Percentiles rank a stretch among this genome's conserved stretches.
Conservation (phyloP, 2,113 vertebrate species). For the Pelvicachromis taeniatus region DNA sequence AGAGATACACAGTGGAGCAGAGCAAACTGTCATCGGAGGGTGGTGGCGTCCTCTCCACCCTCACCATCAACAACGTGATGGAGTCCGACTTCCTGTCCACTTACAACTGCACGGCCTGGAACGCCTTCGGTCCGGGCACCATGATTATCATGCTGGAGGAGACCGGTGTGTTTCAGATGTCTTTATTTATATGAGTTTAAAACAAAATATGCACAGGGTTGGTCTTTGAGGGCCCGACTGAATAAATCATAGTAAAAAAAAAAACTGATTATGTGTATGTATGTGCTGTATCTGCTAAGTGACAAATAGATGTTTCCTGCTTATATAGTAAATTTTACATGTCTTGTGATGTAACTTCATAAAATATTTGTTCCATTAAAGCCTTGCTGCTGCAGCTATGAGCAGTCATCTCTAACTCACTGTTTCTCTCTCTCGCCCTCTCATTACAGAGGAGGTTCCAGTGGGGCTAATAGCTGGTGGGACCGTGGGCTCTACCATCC, state of each 20-base stretch:
- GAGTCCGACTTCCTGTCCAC: conserved; percentile 90
- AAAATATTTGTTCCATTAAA: neutral
- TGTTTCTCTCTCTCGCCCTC: neutral
- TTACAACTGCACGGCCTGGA: conserved; percentile 98
- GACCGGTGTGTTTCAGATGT: conserved; percentile 66
- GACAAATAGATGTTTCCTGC: neutral
- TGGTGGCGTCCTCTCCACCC: conserved; percentile 85
- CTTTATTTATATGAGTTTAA: neutral
- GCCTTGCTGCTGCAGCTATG: neutral
- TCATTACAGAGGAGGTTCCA: conserved; percentile 79
- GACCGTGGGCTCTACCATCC: conserved; percentile 82
- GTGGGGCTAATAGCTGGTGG: conserved; percentile 86
- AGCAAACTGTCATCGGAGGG: conserved; percentile 74
- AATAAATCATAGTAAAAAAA: neutral
- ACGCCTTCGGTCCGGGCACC: conserved; percentile 87
- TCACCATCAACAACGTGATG: conserved; percentile 94
- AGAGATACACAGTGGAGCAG: conserved; percentile 91
- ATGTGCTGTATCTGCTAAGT: neutral
- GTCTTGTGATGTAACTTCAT: neutral
- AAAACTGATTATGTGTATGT: neutral
- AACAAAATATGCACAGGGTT: neutral
- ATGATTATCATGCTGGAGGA: conserved; percentile 92
- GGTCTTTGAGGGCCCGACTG: neutral
- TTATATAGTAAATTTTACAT: neutral
- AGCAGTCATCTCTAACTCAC: neutral